These are phyloP conservation scores for Scelioninae gen. 1 DNA, from an alignment of 2,888 invertebrate genomes.

Conservation along the genomic window DNA sequence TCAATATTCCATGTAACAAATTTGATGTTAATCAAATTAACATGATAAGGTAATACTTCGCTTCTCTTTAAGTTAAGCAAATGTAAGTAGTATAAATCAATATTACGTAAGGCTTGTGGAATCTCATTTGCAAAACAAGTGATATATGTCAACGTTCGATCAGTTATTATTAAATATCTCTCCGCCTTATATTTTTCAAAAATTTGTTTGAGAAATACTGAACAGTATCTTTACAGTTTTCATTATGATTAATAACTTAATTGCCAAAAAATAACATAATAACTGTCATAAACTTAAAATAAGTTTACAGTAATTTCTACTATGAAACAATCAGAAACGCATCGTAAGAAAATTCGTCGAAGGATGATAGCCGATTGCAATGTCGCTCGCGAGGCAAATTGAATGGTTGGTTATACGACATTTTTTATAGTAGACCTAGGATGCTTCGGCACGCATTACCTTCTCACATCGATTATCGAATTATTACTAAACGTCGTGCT, in stretches of 20 bases:
- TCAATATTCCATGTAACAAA: no score
- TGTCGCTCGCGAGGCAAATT: background rate
- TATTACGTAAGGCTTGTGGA: background rate
- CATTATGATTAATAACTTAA: background rate
- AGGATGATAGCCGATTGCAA: background rate
- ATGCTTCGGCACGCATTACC: conserved; percentile 45
- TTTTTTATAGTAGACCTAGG: conserved; percentile 28
- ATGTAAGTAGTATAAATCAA: conserved; percentile 18
- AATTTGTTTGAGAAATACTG: conserved; percentile 36
- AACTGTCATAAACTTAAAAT: no score
- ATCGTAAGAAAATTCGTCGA: conserved; percentile 8
- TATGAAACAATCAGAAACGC: conserved; percentile 12
- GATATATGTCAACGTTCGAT: conserved; percentile 44
- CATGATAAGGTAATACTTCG: no score
- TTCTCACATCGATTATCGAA: conserved; percentile 67
- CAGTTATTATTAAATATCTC: conserved; percentile 14
- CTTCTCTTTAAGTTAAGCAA: background rate
- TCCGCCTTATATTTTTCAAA: conserved; percentile 6
- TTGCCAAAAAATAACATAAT: background rate
- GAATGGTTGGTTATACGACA: conserved; percentile 28
- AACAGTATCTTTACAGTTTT: conserved; percentile 20
- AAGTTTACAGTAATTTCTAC: no score
- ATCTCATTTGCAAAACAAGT: conserved; percentile 33
- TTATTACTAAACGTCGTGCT: conserved; percentile 65
- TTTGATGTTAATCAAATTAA: no score